Conservation (phyloP, 2,113 vertebrate genomes). For the Lipophrys pholis region DNA sequence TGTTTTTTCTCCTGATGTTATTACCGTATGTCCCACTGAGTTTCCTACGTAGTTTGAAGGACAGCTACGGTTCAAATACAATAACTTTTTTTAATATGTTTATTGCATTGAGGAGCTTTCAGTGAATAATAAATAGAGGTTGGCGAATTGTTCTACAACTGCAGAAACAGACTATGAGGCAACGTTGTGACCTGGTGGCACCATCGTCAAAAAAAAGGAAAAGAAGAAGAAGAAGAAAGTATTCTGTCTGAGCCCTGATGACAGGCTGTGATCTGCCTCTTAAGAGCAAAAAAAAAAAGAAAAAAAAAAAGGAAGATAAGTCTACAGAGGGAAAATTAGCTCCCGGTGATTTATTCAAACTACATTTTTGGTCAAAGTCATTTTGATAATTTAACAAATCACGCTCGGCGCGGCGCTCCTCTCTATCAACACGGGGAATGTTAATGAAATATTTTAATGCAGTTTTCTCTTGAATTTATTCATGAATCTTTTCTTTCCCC, state of each 20-base stretch:
- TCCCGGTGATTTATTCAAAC: constrained; percentile 35
- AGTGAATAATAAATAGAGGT: constrained; percentile 8
- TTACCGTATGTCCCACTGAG: too few relatives aligned
- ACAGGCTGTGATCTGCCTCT: constrained; percentile 10
- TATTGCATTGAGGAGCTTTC: constrained; percentile 4
- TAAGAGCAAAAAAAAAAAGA: constrained; percentile 26
- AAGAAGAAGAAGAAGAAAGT: constrained; percentile 27
- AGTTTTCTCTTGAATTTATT: constrained; percentile 1
- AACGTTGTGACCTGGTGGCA: constrained; percentile 9
- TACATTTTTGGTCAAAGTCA: constrained; percentile 13
- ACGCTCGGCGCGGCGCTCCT: background rate
- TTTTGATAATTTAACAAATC: constrained; percentile 16
- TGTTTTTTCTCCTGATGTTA: too few relatives aligned
- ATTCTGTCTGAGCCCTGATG: constrained; percentile 6
- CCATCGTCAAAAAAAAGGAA: background rate
- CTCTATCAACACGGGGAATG: background rate
- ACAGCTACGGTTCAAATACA: too few relatives aligned
- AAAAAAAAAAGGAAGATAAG: too few relatives aligned
- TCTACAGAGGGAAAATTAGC: constrained; percentile 21
- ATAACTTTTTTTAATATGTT: too few relatives aligned
- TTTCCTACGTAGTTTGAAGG: too few relatives aligned
- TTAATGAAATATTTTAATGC: constrained; percentile 8
- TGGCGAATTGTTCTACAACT: constrained; percentile 1
- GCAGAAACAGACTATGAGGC: constrained; percentile 15
- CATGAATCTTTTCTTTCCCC: background rate